Evolutionary conservation across 2,113 vertebrate species (phyloP).

Genomic region (Cheilinus undulatus): DNA sequence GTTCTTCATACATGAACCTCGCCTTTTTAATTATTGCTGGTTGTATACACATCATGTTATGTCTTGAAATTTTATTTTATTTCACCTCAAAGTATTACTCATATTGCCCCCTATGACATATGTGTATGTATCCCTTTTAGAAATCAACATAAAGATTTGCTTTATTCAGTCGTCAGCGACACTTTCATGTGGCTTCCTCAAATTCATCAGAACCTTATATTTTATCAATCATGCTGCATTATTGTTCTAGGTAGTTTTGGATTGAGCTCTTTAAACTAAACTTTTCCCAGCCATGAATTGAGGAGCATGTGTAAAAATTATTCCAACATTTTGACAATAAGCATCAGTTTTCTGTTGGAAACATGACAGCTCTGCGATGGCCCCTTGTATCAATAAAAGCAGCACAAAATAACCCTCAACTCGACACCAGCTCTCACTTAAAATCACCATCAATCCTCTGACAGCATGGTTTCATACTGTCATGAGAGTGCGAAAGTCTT

Average conservation of each 20-base stretch:
- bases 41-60: no score
- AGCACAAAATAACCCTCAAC: constrained; percentile 1
- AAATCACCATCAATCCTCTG: constrained; percentile 49
- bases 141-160: no score
- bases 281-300: background rate
- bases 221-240: background rate
- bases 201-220: background rate
- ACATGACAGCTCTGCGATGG: background rate
- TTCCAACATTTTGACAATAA: background rate
- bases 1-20: no score
- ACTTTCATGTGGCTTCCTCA: background rate
- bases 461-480: constrained; percentile 27
- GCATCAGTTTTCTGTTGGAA: background rate
- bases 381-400: background rate
- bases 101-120: no score
- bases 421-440: constrained; percentile 10
- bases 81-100: no score
- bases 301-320: background rate
- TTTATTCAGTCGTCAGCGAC: no score
- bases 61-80: no score
- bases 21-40: no score
- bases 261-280: background rate
- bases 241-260: background rate
- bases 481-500: constrained; percentile 46
- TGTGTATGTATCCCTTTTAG: no score